phyloP scores from a whole-genome alignment of 2,888 invertebrate genomes.

The Pogonocherus hispidulus region DNA sequence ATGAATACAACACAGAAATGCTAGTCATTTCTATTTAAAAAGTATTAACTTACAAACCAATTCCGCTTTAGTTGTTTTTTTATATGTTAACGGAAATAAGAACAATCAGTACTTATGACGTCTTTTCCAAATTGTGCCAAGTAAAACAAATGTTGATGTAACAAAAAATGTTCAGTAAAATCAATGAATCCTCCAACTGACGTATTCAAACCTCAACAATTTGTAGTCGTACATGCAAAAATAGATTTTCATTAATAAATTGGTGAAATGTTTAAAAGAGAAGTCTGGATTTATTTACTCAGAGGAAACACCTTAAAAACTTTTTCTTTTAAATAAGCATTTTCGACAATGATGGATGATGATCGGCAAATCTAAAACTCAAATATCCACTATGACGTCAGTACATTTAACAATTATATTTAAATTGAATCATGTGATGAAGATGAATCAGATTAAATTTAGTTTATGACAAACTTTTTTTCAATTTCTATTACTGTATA shows the following conservation, averaged over 20 bases:
- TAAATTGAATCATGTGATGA: background rate
- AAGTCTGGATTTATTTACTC: background rate
- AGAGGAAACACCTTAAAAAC: background rate
- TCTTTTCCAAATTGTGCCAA: background rate
- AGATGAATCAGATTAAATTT: background rate
- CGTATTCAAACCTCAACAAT: background rate
- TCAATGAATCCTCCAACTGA: background rate
- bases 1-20: background rate
- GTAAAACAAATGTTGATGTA: background rate
- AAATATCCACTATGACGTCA: constrained; percentile 3
- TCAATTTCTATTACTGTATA: too few relatives aligned
- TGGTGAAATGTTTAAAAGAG: background rate
- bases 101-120: background rate
- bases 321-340: background rate
- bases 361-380: background rate
- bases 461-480: background rate
- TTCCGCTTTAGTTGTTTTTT: background rate
- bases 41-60: background rate
- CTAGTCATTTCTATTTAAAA: background rate
- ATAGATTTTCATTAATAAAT: constrained; percentile 2
- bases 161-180: background rate
- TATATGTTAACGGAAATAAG: background rate
- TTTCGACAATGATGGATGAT: background rate
- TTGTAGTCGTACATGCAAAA: background rate
- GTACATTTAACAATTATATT: background rate